Base-by-base conservation (phyloP, 2,797 vertebrate species). In the Acanthiza pusilla region DNA sequence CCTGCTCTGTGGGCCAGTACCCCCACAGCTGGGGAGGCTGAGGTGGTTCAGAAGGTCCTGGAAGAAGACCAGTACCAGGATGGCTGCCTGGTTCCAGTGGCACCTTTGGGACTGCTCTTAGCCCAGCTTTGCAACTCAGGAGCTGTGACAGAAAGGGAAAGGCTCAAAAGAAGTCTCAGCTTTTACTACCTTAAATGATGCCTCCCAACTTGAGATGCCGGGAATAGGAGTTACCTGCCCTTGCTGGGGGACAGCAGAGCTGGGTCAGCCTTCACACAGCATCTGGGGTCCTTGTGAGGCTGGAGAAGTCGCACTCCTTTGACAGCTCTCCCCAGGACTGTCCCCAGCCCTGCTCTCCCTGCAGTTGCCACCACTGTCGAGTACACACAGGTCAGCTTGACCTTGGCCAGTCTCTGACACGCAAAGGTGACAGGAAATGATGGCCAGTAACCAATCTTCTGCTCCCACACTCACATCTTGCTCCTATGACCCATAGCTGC, bases 291-390 rank as follows among this genome's bases (percentile, higher is more conserved):
- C 21, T 3, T 0, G 0, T 27, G 43, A 45, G 73, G 45, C 43
- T 0, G 1, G 18, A 74, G 66, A 14, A 83, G 47, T 26, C 2
- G 2, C 1, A 0, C 4, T 55, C 13, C 34, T 5, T 1, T 50
- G 34, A 25, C 48, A 54, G 15, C 7, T 73, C 43, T 84, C 27
- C 79, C 53, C 13, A 22, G 27, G 65, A 60, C 77, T 1, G 16
- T 48, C 27, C 55, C 54, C 76, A 54, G 29, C 42, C 22, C 38
- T 1, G 1, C 48, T 84, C 20, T 61, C 34, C 48, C 53, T 5
- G 1, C 3, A 5, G 43, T 47, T 65, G 60, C 38, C 47, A 19
- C 40, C 7, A 5, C 36, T 25, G 27, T 51, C 0, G 1, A 25
- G 23, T 22, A 14, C 11, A 8, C 13, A 13, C 16, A 30, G 75